Evolutionary conservation across 2,888 invertebrate genomes (phyloP), one percentile per base, ranked within the genome.

Genomic region (Cistogaster globosa): DNA sequence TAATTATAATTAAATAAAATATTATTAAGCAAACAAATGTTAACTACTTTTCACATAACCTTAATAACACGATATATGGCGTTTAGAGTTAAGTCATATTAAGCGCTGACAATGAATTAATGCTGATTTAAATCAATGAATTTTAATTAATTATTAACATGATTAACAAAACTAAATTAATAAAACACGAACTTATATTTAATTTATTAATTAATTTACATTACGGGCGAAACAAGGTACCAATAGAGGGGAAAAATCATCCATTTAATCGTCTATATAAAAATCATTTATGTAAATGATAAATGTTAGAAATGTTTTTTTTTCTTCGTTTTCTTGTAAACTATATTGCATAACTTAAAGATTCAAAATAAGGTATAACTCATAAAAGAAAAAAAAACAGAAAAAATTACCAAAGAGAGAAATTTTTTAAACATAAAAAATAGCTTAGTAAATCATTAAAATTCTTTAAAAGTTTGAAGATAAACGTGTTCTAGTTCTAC

Each of bases 221-320:
- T 91, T 91, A 90, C 90, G 92, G 91, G 91, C 91, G 92, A 90
- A 92, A 90, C 91, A 91, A 92, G 85, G 91, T 91, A 91, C 92
- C 91, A 92, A 91, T 92, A 92, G 91, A 92, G 91, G 91, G 91
- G 89, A 42, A 38, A 85, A 85, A 88, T 90, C 89, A 90, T 92
- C 91, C 91, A 89, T 89, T 85, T 87, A 87, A 84, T 83, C 75
- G 80, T 85, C 81, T 81, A 78, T 83, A 85, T 83, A 72, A 62
- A 83, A 81, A 76, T 74, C 58, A 86, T 74, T 71, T 60, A 58
- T 72, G 32, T 20, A 60, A 72, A 58, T 78, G 45, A 74, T 69
- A 58, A 58, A 80, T 81, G 62, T 71, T 77, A n/a, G n/a, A n/a
- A n/a, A n/a, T 82, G 2, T 6, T 32, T 6, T 32, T 6, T 32